Evolutionary conservation across 2,113 vertebrate species (phyloP), one percentile per base, ranked within the genome.

Genomic region (Ctenomys sociabilis): DNA sequence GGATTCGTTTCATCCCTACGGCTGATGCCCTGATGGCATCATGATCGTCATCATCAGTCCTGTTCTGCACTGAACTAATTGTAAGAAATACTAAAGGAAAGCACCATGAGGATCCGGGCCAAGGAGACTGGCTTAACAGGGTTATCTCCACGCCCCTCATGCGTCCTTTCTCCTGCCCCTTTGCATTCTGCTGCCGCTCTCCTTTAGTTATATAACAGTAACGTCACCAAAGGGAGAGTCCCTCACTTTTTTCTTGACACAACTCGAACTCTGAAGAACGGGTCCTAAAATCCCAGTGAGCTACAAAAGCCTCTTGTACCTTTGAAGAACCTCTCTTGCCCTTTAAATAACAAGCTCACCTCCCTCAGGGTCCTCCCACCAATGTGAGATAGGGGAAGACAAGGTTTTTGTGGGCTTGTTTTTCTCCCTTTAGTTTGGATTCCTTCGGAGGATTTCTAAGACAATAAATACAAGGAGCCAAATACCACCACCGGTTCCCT

Each of bases 401-500:
- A 8, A 40, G 14, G 21, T 11, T 40, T 91, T 82, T 68, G 49
- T 12, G 43, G 43, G 52, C 66, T 91, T 49, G 66, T 66, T 63
- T 91, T 92, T 28, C 59, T 68, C 32, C 7, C 3, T 16, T 77
- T 72, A 91, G 82, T 63, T 95, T 35, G 86, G 81, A 92, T 93
- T 94, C 90, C 86, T 73, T 81, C 37, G 35, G 57, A 49, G 95
- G 93, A 52, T 57, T 94, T 97, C 88, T 95, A 88, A 93, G 93
- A 96, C 91, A 96, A 95, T 95, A 96, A 94, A 95, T 96, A 72
- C 82, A 86, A 96, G 85, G 78, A 96, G 82, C 92, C 94, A 97
- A 94, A 95, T 92, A 88, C 96, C 77, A 94, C 92, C 83, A 90
- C 78, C 91, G 78, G 68, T 89, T 96, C 92, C 93, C 93, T 96